Evolutionary conservation across 2,113 vertebrate species (phyloP).

Genomic region (Salvelinus sp.): DNA sequence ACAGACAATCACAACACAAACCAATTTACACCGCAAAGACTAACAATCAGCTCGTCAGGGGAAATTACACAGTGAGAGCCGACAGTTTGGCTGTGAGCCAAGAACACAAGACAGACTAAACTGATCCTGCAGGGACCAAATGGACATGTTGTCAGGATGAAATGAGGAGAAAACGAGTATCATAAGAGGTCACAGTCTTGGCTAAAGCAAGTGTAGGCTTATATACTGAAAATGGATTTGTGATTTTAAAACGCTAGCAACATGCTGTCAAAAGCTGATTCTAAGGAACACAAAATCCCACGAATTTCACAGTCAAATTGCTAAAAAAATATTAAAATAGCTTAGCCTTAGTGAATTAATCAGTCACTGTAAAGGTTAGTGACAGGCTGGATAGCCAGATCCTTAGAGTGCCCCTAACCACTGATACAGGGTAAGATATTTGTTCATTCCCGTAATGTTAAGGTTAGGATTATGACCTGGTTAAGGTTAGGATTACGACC

Average conservation of each 20-base stretch:
- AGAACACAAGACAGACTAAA: slow-evolving; percentile 41
- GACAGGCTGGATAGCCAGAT: neutral
- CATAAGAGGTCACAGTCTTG: slow-evolving; percentile 28
- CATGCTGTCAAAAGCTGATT: too few species aligned
- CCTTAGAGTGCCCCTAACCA: neutral
- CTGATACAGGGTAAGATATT: neutral
- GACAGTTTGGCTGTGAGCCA: slow-evolving; percentile 43
- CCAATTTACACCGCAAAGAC: slow-evolving; percentile 42
- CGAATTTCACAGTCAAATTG: too few species aligned
- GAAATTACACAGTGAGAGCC: slow-evolving; percentile 53
- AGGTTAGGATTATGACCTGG: too few species aligned
- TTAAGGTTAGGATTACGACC: too few species aligned
- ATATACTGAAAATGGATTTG: slow-evolving; percentile 1
- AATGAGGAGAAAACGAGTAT: slow-evolving; percentile 19
- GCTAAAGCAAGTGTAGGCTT: slow-evolving; percentile 19
- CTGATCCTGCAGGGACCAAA: slow-evolving; percentile 31
- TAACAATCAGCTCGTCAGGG: slow-evolving; percentile 45
- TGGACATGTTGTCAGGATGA: slow-evolving; percentile 36
- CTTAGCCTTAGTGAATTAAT: neutral
- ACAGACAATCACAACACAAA: slow-evolving; percentile 32
- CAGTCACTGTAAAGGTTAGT: neutral
- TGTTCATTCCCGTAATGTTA: too few species aligned
- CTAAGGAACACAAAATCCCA: too few species aligned
- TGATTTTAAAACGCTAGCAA: too few species aligned
- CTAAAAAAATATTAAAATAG: neutral